Base-by-base conservation (phyloP, 2,888 invertebrate genomes). In the Atrina japonica region DNA sequence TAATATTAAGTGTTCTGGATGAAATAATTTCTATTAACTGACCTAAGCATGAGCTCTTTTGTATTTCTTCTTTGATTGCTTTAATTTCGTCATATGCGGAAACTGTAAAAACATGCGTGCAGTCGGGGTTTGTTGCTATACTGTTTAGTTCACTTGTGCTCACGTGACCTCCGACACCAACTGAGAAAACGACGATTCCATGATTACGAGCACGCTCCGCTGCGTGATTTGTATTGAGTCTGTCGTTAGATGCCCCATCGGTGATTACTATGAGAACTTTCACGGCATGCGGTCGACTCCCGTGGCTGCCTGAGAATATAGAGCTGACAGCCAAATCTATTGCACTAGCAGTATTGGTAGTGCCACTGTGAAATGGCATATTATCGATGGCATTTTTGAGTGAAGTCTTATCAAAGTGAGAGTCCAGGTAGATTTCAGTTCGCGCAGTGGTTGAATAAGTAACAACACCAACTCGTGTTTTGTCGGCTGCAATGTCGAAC, bases 21-120 rank as follows among this genome's bases (percentile, higher is more conserved):
- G n/a, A n/a, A n/a, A n/a, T n/a, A n/a, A n/a, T n/a, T n/a, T 52
- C 52, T n/a, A 25, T n/a, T 21, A 0, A 47, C 66, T 45, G 65
- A 85, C 85, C 84, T 65, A 69, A 70, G 50, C 85, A 85, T 1
- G 83, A 78, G 23, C 81, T 78, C 23, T 81, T 73, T 49, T 81
- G 81, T 23, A 85, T 83, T 56, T 85, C 84, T 27, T 83, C 77
- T 27, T 72, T 77, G 56, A 85, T 70, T 14, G 81, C 77, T 59
- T 77, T 77, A 40, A 85, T 80, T 49, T 81, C 81, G 7, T 72
- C 70, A 47, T 81, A 85, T 5, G 67, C 70, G 2, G 70, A 40
- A 45, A 80, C 80, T 47, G 67, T 65, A 41, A 78, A 82, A 14
- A 77, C 76, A 53, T 85, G 85, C 0, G 83, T 84, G 47, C 84